Evolutionary conservation across 2,888 invertebrate genomes (phyloP).

Genomic region (Leptura quadrifasciata): DNA sequence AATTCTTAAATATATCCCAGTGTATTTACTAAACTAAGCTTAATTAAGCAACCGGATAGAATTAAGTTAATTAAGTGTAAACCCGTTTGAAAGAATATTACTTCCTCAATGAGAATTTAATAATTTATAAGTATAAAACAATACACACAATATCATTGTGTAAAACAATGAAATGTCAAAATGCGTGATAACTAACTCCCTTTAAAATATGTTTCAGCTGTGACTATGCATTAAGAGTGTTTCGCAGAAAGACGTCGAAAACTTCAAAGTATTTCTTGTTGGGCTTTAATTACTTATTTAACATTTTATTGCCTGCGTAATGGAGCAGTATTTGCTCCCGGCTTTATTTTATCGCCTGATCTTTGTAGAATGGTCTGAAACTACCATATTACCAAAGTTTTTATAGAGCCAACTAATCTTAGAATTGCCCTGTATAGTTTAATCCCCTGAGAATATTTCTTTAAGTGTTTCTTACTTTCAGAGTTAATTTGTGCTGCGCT

Average conservation of each 20-base stretch:
- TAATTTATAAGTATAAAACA: slow-evolving; percentile 28
- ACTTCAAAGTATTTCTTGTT: slow-evolving; percentile 58
- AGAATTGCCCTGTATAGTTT: slow-evolving; percentile 58
- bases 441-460: slow-evolving; percentile 59
- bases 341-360: slow-evolving; percentile 64
- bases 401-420: slow-evolving; percentile 62
- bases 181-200: slow-evolving; percentile 37
- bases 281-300: slow-evolving; percentile 69
- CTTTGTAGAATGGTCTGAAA: slow-evolving; percentile 60
- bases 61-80: slow-evolving; percentile 20
- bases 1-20: slow-evolving; percentile 8
- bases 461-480: slow-evolving; percentile 58
- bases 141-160: slow-evolving; percentile 29
- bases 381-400: slow-evolving; percentile 62
- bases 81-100: slow-evolving; percentile 19
- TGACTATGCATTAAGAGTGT: slow-evolving; percentile 55
- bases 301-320: slow-evolving; percentile 70
- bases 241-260: slow-evolving; percentile 59
- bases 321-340: slow-evolving; percentile 54
- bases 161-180: slow-evolving; percentile 38
- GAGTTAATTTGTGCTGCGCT: slow-evolving; percentile 53
- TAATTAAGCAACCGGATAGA: slow-evolving; percentile 22
- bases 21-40: slow-evolving; percentile 2
- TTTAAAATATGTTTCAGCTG: slow-evolving; percentile 47
- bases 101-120: neutral